phyloP scores from a whole-genome alignment of 2,113 vertebrate genomes.

The Osmerus mordax region DNA sequence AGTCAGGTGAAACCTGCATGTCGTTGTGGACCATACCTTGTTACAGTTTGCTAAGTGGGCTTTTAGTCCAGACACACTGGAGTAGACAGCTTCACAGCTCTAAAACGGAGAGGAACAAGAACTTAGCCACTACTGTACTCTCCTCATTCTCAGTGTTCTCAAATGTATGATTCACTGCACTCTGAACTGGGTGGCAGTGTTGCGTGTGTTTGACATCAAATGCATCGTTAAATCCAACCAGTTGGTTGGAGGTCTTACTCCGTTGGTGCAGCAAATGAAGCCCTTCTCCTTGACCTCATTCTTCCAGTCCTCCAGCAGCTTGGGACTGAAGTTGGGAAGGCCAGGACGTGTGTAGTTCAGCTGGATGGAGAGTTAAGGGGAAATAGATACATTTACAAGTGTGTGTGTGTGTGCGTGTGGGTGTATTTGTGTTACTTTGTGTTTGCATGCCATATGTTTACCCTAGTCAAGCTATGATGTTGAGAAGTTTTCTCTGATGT shows the following conservation, averaged over 20 bases:
- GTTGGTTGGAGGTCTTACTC: slow-evolving; percentile 72
- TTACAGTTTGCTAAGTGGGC: slow-evolving; percentile 96
- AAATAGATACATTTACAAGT: not conserved
- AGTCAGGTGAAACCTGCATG: too few relatives aligned
- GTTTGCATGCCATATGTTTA: not conserved
- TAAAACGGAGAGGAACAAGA: slow-evolving; percentile 52
- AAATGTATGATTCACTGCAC: not conserved
- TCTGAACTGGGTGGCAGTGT: not conserved
- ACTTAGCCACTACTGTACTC: not conserved
- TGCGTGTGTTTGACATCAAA: not conserved
- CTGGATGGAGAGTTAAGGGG: slow-evolving; percentile 57
- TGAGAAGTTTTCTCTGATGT: not conserved
- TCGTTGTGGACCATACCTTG: slow-evolving; percentile 76
- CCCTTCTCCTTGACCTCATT: slow-evolving; percentile 94
- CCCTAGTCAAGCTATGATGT: too few relatives aligned
- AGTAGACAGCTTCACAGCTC: slow-evolving; percentile 97
- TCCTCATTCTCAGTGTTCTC: not conserved
- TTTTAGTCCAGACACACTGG: slow-evolving; percentile 95
- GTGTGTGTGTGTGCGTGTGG: slow-evolving; percentile 7
- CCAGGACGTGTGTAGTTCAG: slow-evolving; percentile 96
- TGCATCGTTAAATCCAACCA: not conserved
- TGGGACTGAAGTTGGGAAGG: slow-evolving; percentile 88
- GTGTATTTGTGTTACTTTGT: slow-evolving; percentile 11
- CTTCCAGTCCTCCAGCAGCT: slow-evolving; percentile 91
- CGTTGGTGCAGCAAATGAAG: slow-evolving; percentile 92